These are phyloP conservation scores for Nasonia oneida DNA, from an alignment of 2,888 invertebrate genomes.

Conservation along the genomic window DNA sequence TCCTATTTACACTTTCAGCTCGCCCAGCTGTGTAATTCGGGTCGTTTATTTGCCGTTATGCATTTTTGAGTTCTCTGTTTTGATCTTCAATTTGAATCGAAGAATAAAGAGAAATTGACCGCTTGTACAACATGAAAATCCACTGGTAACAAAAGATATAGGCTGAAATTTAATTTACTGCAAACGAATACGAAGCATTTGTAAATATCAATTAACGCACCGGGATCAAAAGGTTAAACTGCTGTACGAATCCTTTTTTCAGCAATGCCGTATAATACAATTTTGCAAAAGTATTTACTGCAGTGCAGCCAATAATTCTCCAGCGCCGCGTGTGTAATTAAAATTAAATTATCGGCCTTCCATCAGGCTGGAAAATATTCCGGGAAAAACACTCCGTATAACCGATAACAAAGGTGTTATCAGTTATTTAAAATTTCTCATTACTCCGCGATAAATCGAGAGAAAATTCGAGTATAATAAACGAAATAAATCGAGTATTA, in stretches of 20 bases:
- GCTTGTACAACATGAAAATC: background rate
- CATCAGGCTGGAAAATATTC: background rate
- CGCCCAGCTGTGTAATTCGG: background rate
- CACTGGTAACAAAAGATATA: background rate
- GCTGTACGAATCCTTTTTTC: background rate
- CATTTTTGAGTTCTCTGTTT: background rate
- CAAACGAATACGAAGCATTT: background rate
- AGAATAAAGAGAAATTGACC: no score
- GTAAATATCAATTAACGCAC: background rate
- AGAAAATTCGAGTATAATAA: background rate
- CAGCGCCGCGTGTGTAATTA: background rate
- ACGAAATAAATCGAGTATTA: background rate
- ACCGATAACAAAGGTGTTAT: background rate
- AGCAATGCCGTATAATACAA: background rate
- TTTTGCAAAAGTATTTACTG: background rate
- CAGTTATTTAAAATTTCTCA: slow-evolving; percentile 9
- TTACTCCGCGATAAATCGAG: background rate
- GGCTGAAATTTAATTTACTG: background rate
- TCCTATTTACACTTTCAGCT: slow-evolving; percentile 39
- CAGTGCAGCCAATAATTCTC: background rate
- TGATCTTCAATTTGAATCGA: background rate
- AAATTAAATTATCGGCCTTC: slow-evolving; percentile 31
- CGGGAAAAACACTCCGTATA: slow-evolving; percentile 36
- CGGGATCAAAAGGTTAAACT: background rate
- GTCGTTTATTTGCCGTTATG: background rate